Evolutionary conservation across 1,140 invertebrate species (phyloP).

Genomic region (Drosophila kurseongensis): DNA sequence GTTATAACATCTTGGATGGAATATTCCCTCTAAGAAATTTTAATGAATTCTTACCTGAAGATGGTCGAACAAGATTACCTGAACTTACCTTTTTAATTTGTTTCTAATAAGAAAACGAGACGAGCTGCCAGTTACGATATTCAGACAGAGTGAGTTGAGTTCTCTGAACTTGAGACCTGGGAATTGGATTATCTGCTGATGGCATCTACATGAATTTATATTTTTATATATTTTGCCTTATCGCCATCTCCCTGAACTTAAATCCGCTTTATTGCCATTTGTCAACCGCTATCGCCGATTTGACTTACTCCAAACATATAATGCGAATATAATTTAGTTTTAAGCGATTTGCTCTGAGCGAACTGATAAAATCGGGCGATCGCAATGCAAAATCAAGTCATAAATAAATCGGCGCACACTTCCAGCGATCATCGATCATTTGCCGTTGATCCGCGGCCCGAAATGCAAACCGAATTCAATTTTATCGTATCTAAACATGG

Average conservation of each 20-base stretch:
- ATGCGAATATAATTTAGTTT: constrained; percentile 60
- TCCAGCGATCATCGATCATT: constrained; percentile 82
- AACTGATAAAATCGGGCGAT: constrained; percentile 59
- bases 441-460: constrained; percentile 34
- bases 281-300: constrained; percentile 39
- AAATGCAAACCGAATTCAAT: constrained; percentile 73
- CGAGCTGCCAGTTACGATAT: constrained; percentile 31
- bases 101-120: constrained; percentile 63
- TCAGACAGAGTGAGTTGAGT: constrained; percentile 11
- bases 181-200: background rate
- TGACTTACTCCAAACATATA: constrained; percentile 56
- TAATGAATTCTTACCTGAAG: constrained; percentile 46
- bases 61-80: background rate
- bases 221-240: background rate
- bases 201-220: background rate
- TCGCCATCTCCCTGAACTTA: constrained; percentile 19
- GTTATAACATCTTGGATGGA: constrained; percentile 20
- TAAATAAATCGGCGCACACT: constrained; percentile 81
- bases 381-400: constrained; percentile 67
- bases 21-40: constrained; percentile 3
- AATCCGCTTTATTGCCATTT: constrained; percentile 53
- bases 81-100: constrained; percentile 5
- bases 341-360: constrained; percentile 55
- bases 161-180: constrained; percentile 10
- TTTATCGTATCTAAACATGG: constrained; percentile 81